A percentile compares a stretch with the other conserved stretches of the same genome.
Evolutionary conservation across 2,797 vertebrate species (phyloP).

Genomic region (Epinephelus malabaricus): DNA sequence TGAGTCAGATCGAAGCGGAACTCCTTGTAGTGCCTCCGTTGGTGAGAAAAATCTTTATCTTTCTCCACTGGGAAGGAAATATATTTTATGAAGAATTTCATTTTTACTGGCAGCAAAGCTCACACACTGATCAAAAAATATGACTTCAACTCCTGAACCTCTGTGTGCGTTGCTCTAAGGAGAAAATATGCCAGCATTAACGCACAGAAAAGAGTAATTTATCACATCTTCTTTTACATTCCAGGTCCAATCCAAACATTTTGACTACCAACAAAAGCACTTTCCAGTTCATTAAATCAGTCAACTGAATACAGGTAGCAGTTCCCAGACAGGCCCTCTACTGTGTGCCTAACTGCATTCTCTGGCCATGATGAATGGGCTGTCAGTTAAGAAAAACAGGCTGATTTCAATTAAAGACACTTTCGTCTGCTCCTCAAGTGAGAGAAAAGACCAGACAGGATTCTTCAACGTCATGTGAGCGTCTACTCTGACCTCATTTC

Average conservation of each 20-base stretch:
- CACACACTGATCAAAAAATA: constrained; percentile 42
- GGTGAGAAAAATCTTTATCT: constrained; percentile 99
- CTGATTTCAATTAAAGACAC: constrained; percentile 90
- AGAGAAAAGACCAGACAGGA: constrained; percentile 80
- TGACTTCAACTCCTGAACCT: constrained; percentile 60
- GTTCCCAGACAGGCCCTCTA: constrained; percentile 84
- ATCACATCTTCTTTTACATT: constrained; percentile 85
- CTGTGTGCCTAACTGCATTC: constrained; percentile 85
- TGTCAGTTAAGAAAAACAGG: constrained; percentile 94
- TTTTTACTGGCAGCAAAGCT: constrained; percentile 51
- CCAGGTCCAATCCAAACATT: constrained; percentile 86
- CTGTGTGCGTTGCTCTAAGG: constrained; percentile 48
- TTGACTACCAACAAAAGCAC: constrained; percentile 87
- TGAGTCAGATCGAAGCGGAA: constrained; percentile 99
- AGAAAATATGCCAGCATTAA: constrained; percentile 63
- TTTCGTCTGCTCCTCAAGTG: constrained; percentile 82
- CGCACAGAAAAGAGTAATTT: constrained; percentile 72
- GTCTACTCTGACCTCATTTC: constrained; percentile 78
- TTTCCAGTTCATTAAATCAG: constrained; percentile 88
- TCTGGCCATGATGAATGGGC: constrained; percentile 90
- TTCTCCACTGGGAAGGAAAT: constrained; percentile 92
- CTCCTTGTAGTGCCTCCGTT: constrained; percentile 98
- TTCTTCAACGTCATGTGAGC: constrained; percentile 72
- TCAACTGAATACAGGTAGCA: constrained; percentile 87
- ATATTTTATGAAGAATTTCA: constrained; percentile 58